Evolutionary conservation across 2,113 vertebrate genomes (phyloP), one percentile per base, ranked within the genome.

Genomic region (Platysteira castanea): DNA sequence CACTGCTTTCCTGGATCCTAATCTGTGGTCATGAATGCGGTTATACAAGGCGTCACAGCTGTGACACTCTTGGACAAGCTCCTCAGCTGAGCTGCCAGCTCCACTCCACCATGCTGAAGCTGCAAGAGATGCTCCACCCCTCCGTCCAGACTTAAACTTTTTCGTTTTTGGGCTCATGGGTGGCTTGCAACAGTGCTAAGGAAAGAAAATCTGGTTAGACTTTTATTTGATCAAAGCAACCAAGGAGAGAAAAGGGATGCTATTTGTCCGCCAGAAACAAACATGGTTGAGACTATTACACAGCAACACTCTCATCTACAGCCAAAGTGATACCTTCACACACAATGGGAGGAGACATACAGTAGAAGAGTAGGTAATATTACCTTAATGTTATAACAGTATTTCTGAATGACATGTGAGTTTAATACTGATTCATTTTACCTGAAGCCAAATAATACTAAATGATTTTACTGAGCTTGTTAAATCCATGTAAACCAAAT

Each of bases 91-190:
- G 31, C 53, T 54, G 42, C 59, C n/a, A 47, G 41, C 31, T 89
- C 46, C 50, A 15, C 46, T 61, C 15, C 54, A 74, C 23, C 30
- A 6, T 11, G 56, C 28, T 57, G 75, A 71, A 88, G 56, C 42
- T 92, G 23, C 39, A 81, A 67, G 56, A 79, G 21, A 6, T 63
- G 26, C 23, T 54, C 6, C 16, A 11, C 19, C 6, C 7, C 12
- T 9, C 27, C 0, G 0, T 31, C 6, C 3, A 1, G 35, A 46
- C 75, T 84, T 65, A 68, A 76, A 47, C 6, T 27, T 39, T 18
- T n/a, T 9, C 4, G 19, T 17, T 35, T 57, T 47, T 8, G 16
- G n/a, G 13, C 16, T 90, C 1, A 0, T 39, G 41, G 5, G 13
- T 44, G 22, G 22, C 26, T 86, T 86, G 49, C 31, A 54, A 71